Evolutionary conservation across 2,888 invertebrate genomes (phyloP).

Genomic region (Zygothrica quintamaculata): DNA sequence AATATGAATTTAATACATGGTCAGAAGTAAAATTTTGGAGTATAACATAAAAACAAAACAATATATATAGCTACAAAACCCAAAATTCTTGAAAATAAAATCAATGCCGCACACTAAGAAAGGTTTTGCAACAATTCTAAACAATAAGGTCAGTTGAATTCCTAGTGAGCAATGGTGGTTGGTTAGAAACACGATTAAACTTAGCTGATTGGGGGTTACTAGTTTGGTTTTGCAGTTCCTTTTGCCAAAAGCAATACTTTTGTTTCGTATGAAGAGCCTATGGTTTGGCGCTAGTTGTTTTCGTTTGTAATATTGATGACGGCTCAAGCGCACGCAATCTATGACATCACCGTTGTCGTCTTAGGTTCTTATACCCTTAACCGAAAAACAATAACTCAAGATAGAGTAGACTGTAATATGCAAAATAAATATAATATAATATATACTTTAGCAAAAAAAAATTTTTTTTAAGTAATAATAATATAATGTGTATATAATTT

Average conservation of each 20-base stretch:
- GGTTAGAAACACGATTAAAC: constrained; percentile 58
- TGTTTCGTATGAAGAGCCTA: constrained; percentile 25
- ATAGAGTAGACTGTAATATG: no score
- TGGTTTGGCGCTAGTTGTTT: constrained; percentile 22
- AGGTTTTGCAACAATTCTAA: constrained; percentile 40
- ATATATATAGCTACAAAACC: constrained; percentile 23
- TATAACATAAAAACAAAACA: constrained; percentile 35
- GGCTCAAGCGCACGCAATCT: constrained; percentile 78
- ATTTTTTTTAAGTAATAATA: no score
- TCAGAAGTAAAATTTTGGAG: constrained; percentile 54
- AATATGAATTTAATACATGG: constrained; percentile 41
- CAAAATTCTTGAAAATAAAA: constrained; percentile 48
- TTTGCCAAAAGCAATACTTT: constrained; percentile 38
- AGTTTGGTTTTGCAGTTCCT: constrained; percentile 53
- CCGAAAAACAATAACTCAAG: no score
- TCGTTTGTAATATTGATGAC: constrained; percentile 73
- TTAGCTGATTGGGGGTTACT: constrained; percentile 66
- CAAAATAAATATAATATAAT: no score
- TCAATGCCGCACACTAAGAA: constrained; percentile 57
- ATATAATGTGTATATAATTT: no score
- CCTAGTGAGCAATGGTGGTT: constrained; percentile 18
- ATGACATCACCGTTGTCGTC: constrained; percentile 74
- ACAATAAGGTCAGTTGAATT: constrained; percentile 50
- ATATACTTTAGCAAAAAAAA: no score
- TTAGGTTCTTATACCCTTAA: background rate